These are phyloP conservation scores for Alouatta palliata DNA, from an alignment of 2,113 vertebrate genomes.

Conservation along the genomic window DNA sequence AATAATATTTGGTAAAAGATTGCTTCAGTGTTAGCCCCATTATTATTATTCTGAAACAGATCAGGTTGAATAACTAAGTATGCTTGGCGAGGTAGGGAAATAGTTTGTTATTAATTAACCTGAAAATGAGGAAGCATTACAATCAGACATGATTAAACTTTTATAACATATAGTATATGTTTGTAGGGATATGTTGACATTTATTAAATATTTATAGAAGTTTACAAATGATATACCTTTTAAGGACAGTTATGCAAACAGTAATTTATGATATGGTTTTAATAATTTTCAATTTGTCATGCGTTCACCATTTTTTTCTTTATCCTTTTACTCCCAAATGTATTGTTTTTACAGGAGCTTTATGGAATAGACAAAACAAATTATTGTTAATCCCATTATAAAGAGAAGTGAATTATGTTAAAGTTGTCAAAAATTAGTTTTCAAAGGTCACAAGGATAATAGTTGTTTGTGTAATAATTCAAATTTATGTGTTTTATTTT, in stretches of 20 bases:
- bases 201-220: background rate
- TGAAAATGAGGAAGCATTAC: background rate
- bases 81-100: accelerated
- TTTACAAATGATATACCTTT: background rate
- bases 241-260: background rate
- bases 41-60: background rate
- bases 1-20: background rate
- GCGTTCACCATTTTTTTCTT: background rate
- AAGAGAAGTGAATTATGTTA: background rate
- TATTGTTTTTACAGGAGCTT: background rate
- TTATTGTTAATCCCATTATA: background rate
- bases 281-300: background rate
- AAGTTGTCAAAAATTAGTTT: background rate
- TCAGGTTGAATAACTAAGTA: background rate
- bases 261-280: background rate
- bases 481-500: background rate
- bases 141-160: background rate
- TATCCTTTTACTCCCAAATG: background rate
- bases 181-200: background rate
- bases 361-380: background rate
- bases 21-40: background rate
- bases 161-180: background rate
- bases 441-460: background rate
- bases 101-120: background rate
- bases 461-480: background rate